Evolutionary conservation across 2,888 invertebrate genomes (phyloP).

Genomic region (Acrobasis consociella): DNA sequence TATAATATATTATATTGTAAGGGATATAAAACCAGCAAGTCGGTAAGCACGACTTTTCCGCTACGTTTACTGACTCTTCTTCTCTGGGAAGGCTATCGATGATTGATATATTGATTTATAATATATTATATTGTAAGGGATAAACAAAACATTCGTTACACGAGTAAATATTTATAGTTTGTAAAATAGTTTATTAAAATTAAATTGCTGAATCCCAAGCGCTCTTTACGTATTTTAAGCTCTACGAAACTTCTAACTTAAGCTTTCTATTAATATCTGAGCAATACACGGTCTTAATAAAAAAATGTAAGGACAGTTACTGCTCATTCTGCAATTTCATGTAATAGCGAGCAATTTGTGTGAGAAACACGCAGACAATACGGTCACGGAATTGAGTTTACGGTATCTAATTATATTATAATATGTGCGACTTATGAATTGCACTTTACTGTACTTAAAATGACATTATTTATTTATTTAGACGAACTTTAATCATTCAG

Average conservation of each 20-base stretch:
- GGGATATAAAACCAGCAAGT: no score
- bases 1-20: no score
- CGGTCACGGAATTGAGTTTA: slow-evolving; percentile 65
- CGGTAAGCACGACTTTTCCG: no score
- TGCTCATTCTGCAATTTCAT: slow-evolving; percentile 59
- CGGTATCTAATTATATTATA: slow-evolving; percentile 67
- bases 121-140: no score
- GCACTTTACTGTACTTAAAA: neutral
- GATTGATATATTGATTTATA: no score
- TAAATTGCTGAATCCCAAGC: no score
- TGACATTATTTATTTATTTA: slow-evolving; percentile 38
- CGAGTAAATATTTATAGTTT: no score
- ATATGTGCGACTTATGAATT: slow-evolving; percentile 43
- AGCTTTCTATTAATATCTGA: neutral
- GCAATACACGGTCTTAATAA: slow-evolving; percentile 5
- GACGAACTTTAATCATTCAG: neutral
- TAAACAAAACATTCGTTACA: no score
- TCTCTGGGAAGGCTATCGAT: no score
- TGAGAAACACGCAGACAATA: slow-evolving; percentile 67
- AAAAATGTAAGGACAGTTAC: slow-evolving; percentile 52
- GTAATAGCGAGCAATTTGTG: slow-evolving; percentile 68
- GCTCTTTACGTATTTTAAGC: neutral
- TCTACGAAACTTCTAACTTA: neutral
- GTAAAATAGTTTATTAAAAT: no score
- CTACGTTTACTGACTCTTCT: no score